phyloP scores from a whole-genome alignment of 2,113 vertebrate species.

The Heterochromis multidens region DNA sequence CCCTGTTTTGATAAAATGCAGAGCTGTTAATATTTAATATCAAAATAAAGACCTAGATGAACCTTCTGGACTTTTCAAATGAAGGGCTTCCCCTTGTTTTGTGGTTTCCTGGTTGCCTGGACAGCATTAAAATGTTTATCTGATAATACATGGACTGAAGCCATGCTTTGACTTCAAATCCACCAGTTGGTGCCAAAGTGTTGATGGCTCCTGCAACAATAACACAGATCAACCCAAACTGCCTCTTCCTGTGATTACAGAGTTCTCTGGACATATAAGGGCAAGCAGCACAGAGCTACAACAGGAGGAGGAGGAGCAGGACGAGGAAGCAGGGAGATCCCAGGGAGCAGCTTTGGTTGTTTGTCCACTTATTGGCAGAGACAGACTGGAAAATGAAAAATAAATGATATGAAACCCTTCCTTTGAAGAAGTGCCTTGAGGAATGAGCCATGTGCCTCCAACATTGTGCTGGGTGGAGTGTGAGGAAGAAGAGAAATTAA shows the following conservation, averaged over 20 bases:
- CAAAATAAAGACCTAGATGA: background rate
- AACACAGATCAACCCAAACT: constrained; percentile 55
- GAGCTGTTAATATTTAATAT: background rate
- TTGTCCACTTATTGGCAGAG: constrained; percentile 53
- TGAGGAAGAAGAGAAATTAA: background rate
- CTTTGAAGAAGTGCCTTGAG: constrained; percentile 34
- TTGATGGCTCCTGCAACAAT: constrained; percentile 58
- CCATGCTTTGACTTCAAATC: constrained; percentile 42
- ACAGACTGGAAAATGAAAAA: constrained; percentile 8
- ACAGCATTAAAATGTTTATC: constrained; percentile 27
- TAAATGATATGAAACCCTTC: constrained; percentile 41
- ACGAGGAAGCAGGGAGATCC: constrained; percentile 60
- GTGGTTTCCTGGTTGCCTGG: constrained; percentile 47
- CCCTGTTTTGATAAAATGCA: background rate
- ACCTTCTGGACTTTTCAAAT: background rate
- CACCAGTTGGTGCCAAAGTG: constrained; percentile 40
- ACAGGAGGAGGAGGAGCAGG: constrained; percentile 21
- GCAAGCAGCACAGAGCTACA: constrained; percentile 18
- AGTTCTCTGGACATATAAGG: constrained; percentile 76
- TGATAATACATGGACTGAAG: constrained; percentile 16
- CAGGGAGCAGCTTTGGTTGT: constrained; percentile 42
- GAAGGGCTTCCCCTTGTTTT: constrained; percentile 10
- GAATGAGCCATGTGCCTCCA: background rate
- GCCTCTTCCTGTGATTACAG: constrained; percentile 61
- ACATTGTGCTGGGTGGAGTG: background rate